Percentiles rank a stretch among this genome's conserved stretches.
Conservation (phyloP, 2,113 vertebrate species). For the Cephalopholis sonnerati region DNA sequence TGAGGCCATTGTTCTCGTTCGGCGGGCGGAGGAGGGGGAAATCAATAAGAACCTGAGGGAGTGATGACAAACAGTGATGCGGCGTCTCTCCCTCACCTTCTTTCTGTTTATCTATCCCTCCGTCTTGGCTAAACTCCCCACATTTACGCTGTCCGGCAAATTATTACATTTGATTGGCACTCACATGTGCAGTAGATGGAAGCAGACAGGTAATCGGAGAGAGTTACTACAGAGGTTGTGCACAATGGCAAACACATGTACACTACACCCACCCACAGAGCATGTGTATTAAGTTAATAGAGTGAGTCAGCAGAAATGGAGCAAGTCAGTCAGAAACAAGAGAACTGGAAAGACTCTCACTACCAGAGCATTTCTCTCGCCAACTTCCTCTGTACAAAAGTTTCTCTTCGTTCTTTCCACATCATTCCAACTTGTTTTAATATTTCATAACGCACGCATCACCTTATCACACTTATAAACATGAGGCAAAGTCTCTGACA, state of each 20-base stretch:
- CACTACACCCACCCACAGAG: slow-evolving; percentile 47
- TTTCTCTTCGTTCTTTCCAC: slow-evolving; percentile 1
- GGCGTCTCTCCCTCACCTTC: not conserved
- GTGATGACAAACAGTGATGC: slow-evolving; percentile 44
- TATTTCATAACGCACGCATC: not conserved
- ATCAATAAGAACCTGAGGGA: slow-evolving; percentile 62
- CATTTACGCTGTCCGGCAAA: not conserved
- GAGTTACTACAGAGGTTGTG: slow-evolving; percentile 6
- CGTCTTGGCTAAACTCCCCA: not conserved
- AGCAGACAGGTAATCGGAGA: not conserved
- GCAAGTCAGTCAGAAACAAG: slow-evolving; percentile 45
- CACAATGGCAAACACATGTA: slow-evolving; percentile 58
- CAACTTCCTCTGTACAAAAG: slow-evolving; percentile 24
- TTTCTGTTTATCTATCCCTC: not conserved
- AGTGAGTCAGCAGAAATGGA: slow-evolving; percentile 72
- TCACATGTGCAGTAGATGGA: not conserved
- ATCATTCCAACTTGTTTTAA: not conserved
- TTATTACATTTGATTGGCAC: not conserved
- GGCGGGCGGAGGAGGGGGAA: slow-evolving; percentile 37
- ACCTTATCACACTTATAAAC: not conserved
- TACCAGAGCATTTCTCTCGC: slow-evolving; percentile 5
- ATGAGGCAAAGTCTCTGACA: slow-evolving; percentile 6
- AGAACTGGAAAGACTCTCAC: slow-evolving; percentile 7
- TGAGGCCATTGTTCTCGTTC: slow-evolving; percentile 66
- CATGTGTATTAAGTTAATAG: slow-evolving; percentile 66